phyloP scores from a whole-genome alignment of 1,140 invertebrate species.

The Thaumetopoea pityocampa region DNA sequence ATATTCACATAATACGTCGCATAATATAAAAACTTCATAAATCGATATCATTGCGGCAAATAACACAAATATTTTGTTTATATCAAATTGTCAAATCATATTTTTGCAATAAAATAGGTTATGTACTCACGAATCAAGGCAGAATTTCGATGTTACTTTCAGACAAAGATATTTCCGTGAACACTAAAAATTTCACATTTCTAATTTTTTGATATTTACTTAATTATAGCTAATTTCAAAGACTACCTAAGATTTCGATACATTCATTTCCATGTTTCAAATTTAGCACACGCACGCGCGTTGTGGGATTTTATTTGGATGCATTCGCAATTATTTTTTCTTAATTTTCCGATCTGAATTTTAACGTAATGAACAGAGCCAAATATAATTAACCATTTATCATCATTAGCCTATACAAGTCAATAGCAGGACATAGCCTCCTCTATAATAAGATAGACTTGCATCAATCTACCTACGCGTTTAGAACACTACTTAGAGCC shows the following conservation, averaged over 20 bases:
- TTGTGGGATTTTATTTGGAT: slow-evolving; percentile 13
- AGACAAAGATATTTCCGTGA: slow-evolving; percentile 28
- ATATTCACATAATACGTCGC: slow-evolving; percentile 33
- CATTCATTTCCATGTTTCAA: slow-evolving; percentile 60
- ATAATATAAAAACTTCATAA: slow-evolving; percentile 47
- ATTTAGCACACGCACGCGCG: slow-evolving; percentile 56
- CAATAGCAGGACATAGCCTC: too few relatives aligned
- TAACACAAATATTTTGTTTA: slow-evolving; percentile 43
- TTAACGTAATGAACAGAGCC: background rate
- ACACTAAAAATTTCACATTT: slow-evolving; percentile 62
- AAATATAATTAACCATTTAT: background rate
- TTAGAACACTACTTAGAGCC: too few relatives aligned
- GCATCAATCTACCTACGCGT: too few relatives aligned
- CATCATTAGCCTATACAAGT: too few relatives aligned
- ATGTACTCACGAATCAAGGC: slow-evolving; percentile 48
- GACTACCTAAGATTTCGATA: slow-evolving; percentile 58
- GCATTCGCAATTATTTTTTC: slow-evolving; percentile 18
- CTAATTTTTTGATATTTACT: slow-evolving; percentile 38
- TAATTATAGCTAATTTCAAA: slow-evolving; percentile 32
- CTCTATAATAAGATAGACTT: too few relatives aligned
- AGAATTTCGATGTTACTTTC: slow-evolving; percentile 33
- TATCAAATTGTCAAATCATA: slow-evolving; percentile 40
- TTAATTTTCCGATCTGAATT: too few relatives aligned
- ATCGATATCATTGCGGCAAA: slow-evolving; percentile 60
- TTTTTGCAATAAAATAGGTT: slow-evolving; percentile 32